These are phyloP conservation scores for Eurystomus glaucurus DNA, from an alignment of 2,797 vertebrate species.

Conservation along the genomic window DNA sequence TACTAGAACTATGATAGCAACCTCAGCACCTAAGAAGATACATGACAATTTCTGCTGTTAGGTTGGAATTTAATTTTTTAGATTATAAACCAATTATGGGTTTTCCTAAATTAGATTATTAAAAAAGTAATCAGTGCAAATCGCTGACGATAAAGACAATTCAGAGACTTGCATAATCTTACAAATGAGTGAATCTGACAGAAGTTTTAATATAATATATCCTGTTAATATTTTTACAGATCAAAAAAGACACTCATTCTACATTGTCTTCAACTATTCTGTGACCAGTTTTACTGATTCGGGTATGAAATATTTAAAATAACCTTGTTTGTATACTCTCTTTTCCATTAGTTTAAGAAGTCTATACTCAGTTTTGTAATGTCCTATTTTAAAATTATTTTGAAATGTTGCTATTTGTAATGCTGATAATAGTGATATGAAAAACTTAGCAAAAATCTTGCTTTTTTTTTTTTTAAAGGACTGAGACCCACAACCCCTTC, in stretches of 20 bases:
- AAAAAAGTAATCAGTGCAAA: neutral
- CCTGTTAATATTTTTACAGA: neutral
- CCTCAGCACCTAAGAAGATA: neutral
- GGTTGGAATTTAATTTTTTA: neutral
- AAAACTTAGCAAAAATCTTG: neutral
- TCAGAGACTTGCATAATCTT: neutral
- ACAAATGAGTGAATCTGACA: neutral
- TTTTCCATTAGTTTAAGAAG: neutral
- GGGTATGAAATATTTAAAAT: neutral
- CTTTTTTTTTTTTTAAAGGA: neutral
- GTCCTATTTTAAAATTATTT: neutral
- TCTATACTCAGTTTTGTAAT: neutral
- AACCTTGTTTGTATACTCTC: neutral
- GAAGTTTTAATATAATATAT: neutral
- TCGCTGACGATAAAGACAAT: neutral
- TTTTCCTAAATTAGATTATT: neutral
- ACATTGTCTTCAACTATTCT: neutral
- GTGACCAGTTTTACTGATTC: neutral
- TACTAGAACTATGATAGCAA: neutral
- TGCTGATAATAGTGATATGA: neutral
- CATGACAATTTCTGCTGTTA: neutral
- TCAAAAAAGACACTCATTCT: neutral
- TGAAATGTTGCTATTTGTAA: neutral
- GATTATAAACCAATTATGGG: neutral
- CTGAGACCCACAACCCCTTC: neutral